Evolutionary conservation across 2,888 invertebrate species (phyloP), one percentile per base, ranked within the genome.

Genomic region (Acleris cristana): DNA sequence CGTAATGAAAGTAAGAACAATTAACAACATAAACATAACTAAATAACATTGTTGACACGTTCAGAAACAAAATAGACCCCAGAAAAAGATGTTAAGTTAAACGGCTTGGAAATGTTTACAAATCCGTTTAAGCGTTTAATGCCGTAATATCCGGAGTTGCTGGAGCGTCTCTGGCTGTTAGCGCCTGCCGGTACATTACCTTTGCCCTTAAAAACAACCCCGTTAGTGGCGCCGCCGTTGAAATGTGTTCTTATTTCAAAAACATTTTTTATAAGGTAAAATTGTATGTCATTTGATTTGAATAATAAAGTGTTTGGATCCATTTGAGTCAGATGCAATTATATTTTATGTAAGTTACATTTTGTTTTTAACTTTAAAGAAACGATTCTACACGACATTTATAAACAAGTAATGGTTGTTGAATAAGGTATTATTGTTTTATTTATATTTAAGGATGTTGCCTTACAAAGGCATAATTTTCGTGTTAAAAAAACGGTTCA

Each of bases 51-150:
- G 23, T 54, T 54, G 48, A 54, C 54, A 7, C 45, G 62, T 55
- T 48, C 63, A 61, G 67, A 67, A 69, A 65, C 59, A 18, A 61
- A 57, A 69, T 56, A 53, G 63, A 40, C 55, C 67, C 62, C 69
- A 69, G 70, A 64, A 69, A 65, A 62, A 54, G 72, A 73, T 76
- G 73, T 72, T 56, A 71, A 76, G 77, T 75, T 78, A 73, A 81
- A 79, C 76, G 71, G 76, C 73, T 74, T 75, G 79, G 79, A 82
- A 83, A 80, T 72, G 74, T 71, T 76, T 75, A 72, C 72, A 69
- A 69, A 76, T 72, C 71, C 70, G 76, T 72, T 78, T 40, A 40
- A 40, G 71, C 70, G 76, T 72, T 78, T 40, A 40, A 40, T 40
- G 40, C 40, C 14, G 14, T 78, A 81, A 81, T 83, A 80, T 80